Evolutionary conservation across 2,888 invertebrate genomes (phyloP).

Genomic region (Eurois occulta): DNA sequence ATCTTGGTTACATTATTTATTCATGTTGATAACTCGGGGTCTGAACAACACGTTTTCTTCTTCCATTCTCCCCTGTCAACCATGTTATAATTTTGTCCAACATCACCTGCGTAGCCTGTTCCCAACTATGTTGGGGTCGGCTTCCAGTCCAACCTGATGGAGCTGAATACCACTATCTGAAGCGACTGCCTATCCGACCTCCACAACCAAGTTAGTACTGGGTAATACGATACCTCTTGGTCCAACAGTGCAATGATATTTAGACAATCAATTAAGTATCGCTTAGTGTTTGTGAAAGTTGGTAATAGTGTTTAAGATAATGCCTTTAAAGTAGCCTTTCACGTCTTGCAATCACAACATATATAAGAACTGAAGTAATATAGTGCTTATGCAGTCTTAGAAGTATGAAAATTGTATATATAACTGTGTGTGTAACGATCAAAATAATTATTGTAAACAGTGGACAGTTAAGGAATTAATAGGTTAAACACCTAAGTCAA

Average conservation of each 20-base stretch:
- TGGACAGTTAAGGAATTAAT: slow-evolving; percentile 1
- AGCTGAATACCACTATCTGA: not conserved
- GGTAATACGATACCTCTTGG: not conserved
- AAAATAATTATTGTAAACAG: not conserved
- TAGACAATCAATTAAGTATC: not conserved
- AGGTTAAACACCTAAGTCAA: not conserved
- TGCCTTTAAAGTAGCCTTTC: slow-evolving; percentile 42
- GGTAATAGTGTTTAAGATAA: slow-evolving; percentile 36
- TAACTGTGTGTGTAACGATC: slow-evolving; percentile 5
- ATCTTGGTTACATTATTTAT: not conserved
- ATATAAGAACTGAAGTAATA: slow-evolving; percentile 39
- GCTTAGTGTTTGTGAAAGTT: not conserved
- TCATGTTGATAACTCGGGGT: too few species aligned
- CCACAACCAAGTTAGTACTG: not conserved
- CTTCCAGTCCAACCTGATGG: not conserved
- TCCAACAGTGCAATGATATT: not conserved
- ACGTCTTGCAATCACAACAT: slow-evolving; percentile 28
- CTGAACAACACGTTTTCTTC: not conserved
- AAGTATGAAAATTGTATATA: not conserved
- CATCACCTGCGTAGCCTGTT: not conserved
- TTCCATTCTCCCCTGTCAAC: not conserved
- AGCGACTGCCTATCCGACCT: not conserved
- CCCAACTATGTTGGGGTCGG: not conserved
- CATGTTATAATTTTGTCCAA: too few species aligned
- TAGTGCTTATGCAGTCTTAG: slow-evolving; percentile 32